phyloP scores from a whole-genome alignment of 30 jellyfish, hydroid and myxozoan species.

The Turritopsis rubra region DNA sequence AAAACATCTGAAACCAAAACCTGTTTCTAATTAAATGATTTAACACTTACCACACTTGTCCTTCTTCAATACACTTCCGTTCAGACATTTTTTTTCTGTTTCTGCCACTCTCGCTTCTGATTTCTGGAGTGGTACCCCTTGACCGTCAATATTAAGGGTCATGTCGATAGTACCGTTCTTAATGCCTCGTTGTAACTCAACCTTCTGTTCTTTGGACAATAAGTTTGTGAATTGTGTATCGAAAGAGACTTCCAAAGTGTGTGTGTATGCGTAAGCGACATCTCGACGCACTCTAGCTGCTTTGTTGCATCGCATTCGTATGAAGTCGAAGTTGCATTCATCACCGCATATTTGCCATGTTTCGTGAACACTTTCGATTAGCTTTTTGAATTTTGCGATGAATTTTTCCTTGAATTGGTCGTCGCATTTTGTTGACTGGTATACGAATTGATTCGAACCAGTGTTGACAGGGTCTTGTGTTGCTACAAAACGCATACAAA shows the following conservation, averaged over 20 bases:
- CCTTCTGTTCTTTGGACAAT: neutral
- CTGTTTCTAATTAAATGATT: no score
- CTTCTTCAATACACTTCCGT: constrained; percentile 29
- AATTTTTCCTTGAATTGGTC: constrained; percentile 43
- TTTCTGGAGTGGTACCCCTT: neutral
- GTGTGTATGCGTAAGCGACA: constrained; percentile 25
- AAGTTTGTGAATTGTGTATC: neutral
- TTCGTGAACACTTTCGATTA: constrained; percentile 27
- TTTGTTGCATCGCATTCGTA: constrained; percentile 50
- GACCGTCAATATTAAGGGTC: constrained; percentile 26
- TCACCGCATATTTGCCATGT: constrained; percentile 72
- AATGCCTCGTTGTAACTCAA: constrained; percentile 11
- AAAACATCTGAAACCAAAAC: no score
- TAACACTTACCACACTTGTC: constrained; percentile 40
- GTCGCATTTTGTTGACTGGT: constrained; percentile 49
- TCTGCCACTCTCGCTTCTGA: constrained; percentile 14
- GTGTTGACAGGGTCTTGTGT: constrained; percentile 38
- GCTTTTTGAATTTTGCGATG: constrained; percentile 31
- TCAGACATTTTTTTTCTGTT: neutral
- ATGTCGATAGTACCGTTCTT: constrained; percentile 6
- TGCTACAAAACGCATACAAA: neutral
- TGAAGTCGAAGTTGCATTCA: constrained; percentile 52
- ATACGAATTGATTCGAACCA: constrained; percentile 37
- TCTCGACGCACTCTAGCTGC: constrained; percentile 64
- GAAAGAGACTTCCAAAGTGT: constrained; percentile 40